These are phyloP conservation scores for Myopa testacea DNA, from an alignment of 2,888 invertebrate genomes.

Conservation along the genomic window DNA sequence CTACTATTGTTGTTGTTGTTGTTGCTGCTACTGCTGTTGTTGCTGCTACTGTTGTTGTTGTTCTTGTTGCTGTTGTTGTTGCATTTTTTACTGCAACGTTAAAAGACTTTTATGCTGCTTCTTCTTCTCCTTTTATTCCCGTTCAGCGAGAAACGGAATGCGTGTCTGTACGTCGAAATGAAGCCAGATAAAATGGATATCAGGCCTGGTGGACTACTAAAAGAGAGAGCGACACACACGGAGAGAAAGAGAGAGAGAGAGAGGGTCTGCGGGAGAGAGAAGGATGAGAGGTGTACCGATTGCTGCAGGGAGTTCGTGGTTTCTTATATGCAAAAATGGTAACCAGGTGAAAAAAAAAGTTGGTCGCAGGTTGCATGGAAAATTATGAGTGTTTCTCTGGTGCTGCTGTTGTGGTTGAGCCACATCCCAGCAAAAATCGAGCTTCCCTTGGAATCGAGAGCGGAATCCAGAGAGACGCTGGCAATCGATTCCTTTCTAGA, in stretches of 20 bases:
- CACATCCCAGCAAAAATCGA: no score
- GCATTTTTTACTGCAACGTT: background rate
- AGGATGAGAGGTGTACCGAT: background rate
- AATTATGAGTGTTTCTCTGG: background rate
- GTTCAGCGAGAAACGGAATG: no score
- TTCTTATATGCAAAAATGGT: conserved; percentile 20
- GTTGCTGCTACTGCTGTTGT: background rate
- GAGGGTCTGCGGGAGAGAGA: background rate
- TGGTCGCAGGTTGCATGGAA: conserved; percentile 5
- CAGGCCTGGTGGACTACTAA: background rate
- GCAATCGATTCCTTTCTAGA: no score
- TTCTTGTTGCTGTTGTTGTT: background rate
- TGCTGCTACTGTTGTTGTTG: background rate
- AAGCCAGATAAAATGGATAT: conserved; percentile 7
- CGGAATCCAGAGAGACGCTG: no score
- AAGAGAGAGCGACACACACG: no score
- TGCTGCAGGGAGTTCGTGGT: background rate
- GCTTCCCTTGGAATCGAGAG: no score
- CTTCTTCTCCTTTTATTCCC: no score
- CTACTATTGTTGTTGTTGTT: background rate
- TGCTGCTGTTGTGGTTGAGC: background rate
- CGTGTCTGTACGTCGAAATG: no score
- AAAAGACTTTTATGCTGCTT: background rate
- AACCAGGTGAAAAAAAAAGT: conserved; percentile 6
- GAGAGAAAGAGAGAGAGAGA: no score